Base-by-base conservation (phyloP, 2,797 vertebrate genomes). In the Tenualosa ilisha region DNA sequence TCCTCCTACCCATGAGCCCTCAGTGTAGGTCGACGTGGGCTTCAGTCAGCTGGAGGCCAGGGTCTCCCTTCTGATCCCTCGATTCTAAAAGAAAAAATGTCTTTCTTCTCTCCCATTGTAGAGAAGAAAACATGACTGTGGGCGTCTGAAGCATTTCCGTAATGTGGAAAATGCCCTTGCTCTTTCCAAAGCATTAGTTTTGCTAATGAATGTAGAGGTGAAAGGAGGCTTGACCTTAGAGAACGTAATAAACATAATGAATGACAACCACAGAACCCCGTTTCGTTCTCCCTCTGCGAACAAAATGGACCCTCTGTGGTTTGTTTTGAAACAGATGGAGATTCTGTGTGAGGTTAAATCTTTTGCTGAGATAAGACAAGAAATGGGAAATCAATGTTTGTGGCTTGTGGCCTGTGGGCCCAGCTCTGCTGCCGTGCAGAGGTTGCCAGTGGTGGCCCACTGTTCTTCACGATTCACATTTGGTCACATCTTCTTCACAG, bases 141-240 rank as follows among this genome's bases (percentile, higher is more conserved):
- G 91, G 91, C 84, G 86, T 85, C 46, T 22, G 9, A 89, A 87
- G 87, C 85, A 91, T 91, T 87, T 89, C 85, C 43, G 84, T 88
- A 90, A 91, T 91, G 85, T 84, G 81, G 86, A 87, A 43, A 87
- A 88, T 88, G 84, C 83, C 87, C 81, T 86, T 88, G 81, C 51
- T 54, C 68, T 46, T 46, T 79, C 63, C 83, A 68, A 50, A 87
- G 75, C 83, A 84, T 87, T 86, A 83, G 85, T 87, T 88, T 88
- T 88, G 82, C 82, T 85, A 88, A 89, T 87, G 85, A 88, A 59
- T 22, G 81, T 24, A 59, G 82, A 68, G 43, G 72, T 79, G 72
- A 79, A 79, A 79, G 72, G 72, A 31, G 72, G 4, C 72, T 79
- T 20, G 72, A 40, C 72, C 40, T 79, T 15, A 7, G 79, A 83